These are phyloP conservation scores for Pluvialis apricaria DNA, from an alignment of 2,113 vertebrate species.

Conservation along the genomic window DNA sequence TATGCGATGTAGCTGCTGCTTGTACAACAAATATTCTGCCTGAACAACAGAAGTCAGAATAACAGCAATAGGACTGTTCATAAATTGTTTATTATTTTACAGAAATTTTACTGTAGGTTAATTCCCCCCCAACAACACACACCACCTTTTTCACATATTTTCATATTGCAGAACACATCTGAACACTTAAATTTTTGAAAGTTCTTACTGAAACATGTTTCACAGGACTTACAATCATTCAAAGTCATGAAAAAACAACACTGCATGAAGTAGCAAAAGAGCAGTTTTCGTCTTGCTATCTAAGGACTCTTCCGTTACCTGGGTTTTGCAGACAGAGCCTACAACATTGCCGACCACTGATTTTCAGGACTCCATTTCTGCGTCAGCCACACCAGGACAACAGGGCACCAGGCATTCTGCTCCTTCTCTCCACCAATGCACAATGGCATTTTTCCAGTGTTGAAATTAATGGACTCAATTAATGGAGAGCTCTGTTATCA, in stretches of 20 bases:
- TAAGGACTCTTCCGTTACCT: background rate
- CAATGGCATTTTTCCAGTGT: background rate
- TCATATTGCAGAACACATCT: background rate
- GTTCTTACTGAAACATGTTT: background rate
- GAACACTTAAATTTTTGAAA: background rate
- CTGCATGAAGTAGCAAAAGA: background rate
- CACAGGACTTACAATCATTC: background rate
- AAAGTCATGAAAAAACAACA: background rate
- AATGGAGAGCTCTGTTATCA: background rate
- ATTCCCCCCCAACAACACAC: rapidly evolving
- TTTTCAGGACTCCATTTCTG: background rate
- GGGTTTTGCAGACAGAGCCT: background rate
- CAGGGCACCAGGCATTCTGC: rapidly evolving
- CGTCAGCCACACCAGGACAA: rapidly evolving
- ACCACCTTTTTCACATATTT: background rate
- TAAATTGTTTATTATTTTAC: background rate
- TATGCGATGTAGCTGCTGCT: background rate
- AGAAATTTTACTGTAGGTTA: background rate
- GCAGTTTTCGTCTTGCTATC: background rate
- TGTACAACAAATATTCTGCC: background rate
- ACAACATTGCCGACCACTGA: rapidly evolving
- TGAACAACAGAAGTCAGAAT: background rate
- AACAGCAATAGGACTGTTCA: background rate
- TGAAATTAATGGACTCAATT: background rate
- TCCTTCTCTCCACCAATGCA: background rate